These are phyloP conservation scores for Tricholauxania praeusta DNA, from an alignment of 2,888 invertebrate genomes.

Conservation along the genomic window DNA sequence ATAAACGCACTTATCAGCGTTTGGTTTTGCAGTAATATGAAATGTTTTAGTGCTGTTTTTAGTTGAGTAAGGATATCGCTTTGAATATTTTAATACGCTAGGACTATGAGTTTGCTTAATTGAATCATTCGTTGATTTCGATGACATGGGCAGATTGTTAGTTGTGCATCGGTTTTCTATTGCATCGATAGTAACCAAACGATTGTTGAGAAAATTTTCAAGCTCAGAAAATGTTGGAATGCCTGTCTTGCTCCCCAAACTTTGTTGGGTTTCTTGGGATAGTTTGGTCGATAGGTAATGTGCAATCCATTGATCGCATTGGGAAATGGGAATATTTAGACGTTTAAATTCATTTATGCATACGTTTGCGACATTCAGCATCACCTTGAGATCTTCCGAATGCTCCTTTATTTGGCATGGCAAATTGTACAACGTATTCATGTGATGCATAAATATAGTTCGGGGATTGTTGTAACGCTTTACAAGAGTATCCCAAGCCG, in stretches of 20 bases:
- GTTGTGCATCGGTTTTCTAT: constrained; percentile 9
- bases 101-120: neutral
- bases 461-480: constrained; percentile 29
- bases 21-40: neutral
- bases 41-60: neutral
- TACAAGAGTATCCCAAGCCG: constrained; percentile 32
- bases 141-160: neutral
- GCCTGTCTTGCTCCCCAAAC: constrained; percentile 3
- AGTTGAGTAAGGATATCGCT: neutral
- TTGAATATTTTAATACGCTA: neutral
- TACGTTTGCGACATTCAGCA: constrained; percentile 22
- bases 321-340: neutral
- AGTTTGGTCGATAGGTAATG: constrained; percentile 3
- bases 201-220: constrained; percentile 8
- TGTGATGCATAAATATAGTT: constrained; percentile 29
- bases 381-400: constrained; percentile 14
- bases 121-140: neutral
- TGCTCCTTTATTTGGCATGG: constrained; percentile 9
- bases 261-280: neutral
- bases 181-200: constrained; percentile 7
- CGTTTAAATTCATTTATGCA: constrained; percentile 31
- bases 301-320: constrained; percentile 18
- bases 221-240: constrained; percentile 5
- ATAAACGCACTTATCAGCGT: neutral
- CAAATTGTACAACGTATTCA: constrained; percentile 32